A percentile compares a stretch with the other conserved stretches of the same genome.
Evolutionary conservation across 1,140 invertebrate genomes (phyloP).

Genomic region (Micrasema minimum): DNA sequence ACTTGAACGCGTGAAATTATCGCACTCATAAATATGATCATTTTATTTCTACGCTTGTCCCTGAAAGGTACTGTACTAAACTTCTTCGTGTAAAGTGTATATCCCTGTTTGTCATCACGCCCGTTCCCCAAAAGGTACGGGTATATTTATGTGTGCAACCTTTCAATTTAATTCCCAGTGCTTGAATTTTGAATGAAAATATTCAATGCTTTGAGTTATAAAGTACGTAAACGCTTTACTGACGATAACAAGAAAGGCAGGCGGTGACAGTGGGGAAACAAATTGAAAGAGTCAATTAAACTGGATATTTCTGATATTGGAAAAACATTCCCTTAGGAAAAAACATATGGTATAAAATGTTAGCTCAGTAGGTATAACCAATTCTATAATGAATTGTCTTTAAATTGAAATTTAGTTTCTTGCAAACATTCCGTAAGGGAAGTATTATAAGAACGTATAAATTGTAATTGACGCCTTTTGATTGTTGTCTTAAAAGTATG

Average conservation of each 20-base stretch:
- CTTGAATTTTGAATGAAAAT: constrained; percentile 8
- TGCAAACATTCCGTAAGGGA: no score
- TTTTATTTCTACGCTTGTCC: no score
- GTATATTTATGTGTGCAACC: constrained; percentile 4
- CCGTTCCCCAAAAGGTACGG: not conserved
- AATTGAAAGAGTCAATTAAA: not conserved
- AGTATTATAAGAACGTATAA: no score
- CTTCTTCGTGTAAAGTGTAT: not conserved
- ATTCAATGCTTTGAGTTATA: not conserved
- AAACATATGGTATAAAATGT: not conserved
- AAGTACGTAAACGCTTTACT: not conserved
- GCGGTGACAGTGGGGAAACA: not conserved
- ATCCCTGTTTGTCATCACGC: constrained; percentile 25
- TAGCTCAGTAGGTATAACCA: not conserved
- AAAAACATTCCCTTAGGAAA: not conserved
- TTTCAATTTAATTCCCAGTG: constrained; percentile 14
- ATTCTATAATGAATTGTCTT: not conserved
- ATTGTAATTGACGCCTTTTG: no score
- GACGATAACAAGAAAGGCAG: not conserved
- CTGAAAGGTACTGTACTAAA: no score
- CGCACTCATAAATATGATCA: no score
- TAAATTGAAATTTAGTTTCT: no score
- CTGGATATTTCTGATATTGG: not conserved
- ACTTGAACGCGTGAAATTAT: no score
- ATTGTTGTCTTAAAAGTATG: no score